Evolutionary conservation across 2,113 vertebrate genomes (phyloP).

Genomic region (Miniopterus natalensis): DNA sequence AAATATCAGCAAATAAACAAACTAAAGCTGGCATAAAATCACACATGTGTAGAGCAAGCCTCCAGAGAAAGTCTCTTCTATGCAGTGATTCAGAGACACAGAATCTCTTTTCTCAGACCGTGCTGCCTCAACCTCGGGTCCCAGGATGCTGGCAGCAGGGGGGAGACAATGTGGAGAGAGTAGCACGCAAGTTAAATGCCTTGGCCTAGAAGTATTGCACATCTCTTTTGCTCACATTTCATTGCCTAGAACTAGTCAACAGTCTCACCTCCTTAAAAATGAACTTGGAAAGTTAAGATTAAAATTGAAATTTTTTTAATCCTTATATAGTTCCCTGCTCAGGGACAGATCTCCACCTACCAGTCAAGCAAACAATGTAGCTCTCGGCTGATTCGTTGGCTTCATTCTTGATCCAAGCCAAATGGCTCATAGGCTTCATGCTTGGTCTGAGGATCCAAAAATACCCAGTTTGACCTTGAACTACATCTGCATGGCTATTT

Average conservation of each 20-base stretch:
- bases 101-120: not conserved
- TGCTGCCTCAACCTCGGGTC: not conserved
- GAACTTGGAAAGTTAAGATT: not conserved
- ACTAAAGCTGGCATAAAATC: not conserved
- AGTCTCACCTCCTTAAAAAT: not conserved
- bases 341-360: not conserved
- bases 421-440: not conserved
- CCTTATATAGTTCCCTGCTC: not conserved
- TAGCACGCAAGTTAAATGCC: fast-evolving
- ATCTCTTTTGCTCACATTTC: not conserved
- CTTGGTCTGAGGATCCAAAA: not conserved
- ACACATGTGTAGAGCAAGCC: fast-evolving
- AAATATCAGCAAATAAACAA: not conserved
- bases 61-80: not conserved
- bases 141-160: fast-evolving
- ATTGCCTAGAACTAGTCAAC: not conserved
- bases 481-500: not conserved
- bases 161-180: fast-evolving
- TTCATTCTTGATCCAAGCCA: not conserved
- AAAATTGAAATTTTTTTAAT: not conserved
- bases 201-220: not conserved
- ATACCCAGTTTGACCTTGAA: not conserved
- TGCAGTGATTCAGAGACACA: not conserved
- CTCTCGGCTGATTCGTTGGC: not conserved
- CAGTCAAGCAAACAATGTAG: not conserved